Evolutionary conservation across 2,797 vertebrate species (phyloP), one percentile per base, ranked within the genome.

Genomic region (Sebastes miniatus): DNA sequence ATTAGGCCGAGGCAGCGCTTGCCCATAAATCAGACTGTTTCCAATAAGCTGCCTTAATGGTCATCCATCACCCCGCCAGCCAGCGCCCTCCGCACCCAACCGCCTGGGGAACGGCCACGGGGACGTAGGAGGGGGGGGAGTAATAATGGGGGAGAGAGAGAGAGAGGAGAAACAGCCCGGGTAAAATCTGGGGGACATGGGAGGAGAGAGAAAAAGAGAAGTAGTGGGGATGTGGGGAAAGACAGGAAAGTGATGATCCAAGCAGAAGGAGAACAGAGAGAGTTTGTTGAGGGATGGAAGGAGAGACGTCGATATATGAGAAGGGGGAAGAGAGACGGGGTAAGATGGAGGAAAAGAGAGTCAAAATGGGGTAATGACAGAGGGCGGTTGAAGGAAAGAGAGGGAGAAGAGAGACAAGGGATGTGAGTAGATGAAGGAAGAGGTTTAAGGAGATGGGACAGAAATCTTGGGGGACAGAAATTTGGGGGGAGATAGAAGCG

Each of bases 1-100:
- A 99, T 99, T 99, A 99, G 97, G 96, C 96, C 96, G 97, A 98
- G 96, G 97, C 97, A 95, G 96, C 95, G 96, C 96, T 95, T 93
- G 97, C 96, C 96, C 97, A 98, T 99, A 99, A 99, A 99, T 99
- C 98, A 99, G 97, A 96, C 97, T 96, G 97, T 98, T 99, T 99
- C 97, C 98, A 99, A 99, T 99, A 99, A 99, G 98, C 97, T 97
- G 97, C 97, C 95, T 97, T 99, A 99, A 98, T 98, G 97, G 98
- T 97, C 97, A 99, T 99, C 97, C 97, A 98, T 99, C 98, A 99
- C 97, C 96, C 96, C 95, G 92, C 96, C 96, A 96, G 95, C 96
- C 96, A 96, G 96, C 97, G 96, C 96, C 96, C 94, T 95, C 96
- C 95, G 94, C 96, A 83, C 90, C 92, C 90, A 85, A 77, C 91